These are phyloP conservation scores for Byasa hedistus DNA, from an alignment of 2,888 invertebrate genomes.

Conservation along the genomic window DNA sequence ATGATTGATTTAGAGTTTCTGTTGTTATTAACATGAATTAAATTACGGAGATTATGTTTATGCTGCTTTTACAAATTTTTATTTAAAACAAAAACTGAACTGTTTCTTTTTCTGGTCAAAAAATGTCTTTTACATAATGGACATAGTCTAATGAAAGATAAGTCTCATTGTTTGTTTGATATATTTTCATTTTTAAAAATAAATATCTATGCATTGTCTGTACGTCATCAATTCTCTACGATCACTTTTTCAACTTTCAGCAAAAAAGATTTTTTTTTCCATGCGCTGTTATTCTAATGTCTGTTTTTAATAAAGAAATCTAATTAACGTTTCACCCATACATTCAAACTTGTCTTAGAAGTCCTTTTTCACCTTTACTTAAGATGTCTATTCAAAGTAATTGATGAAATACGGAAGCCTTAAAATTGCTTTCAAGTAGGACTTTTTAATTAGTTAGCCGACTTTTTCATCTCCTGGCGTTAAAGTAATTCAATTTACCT, in stretches of 20 bases:
- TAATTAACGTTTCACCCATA: not conserved
- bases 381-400: constrained; percentile 21
- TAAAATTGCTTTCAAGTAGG: constrained; percentile 17
- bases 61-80: not conserved
- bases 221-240: no score
- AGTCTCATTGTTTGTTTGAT: no score
- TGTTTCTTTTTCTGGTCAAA: no score
- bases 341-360: constrained; percentile 2
- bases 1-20: constrained; percentile 21
- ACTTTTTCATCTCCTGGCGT: constrained; percentile 13
- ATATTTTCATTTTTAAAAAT: no score
- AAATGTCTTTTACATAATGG: no score
- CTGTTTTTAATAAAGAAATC: not conserved
- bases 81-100: no score
- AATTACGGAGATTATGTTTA: not conserved
- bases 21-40: not conserved
- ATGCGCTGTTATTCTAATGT: not conserved
- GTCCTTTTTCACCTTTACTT: constrained; percentile 16
- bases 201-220: no score
- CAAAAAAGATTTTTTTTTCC: no score
- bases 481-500: constrained; percentile 7
- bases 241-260: no score
- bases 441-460: constrained; percentile 22
- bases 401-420: constrained; percentile 21
- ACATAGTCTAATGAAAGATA: no score